phyloP scores from a whole-genome alignment of 2,113 vertebrate species.

The Eleginops maclovinus region DNA sequence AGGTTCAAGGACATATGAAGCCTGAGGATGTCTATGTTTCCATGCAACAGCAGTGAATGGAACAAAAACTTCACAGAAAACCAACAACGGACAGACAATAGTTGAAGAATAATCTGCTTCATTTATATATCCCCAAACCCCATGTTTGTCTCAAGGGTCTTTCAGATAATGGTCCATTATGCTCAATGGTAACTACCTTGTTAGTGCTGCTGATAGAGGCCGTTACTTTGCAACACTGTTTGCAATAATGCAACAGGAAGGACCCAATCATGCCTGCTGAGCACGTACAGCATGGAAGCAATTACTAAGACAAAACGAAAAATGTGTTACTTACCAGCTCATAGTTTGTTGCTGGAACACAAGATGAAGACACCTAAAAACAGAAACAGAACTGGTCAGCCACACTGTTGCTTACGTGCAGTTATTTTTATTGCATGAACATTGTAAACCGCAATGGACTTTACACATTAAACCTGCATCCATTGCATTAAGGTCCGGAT shows the following conservation, averaged over 20 bases:
- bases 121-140: constrained; percentile 48
- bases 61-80: neutral
- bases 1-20: constrained; percentile 16
- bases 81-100: neutral
- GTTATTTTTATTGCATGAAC: neutral
- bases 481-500: neutral
- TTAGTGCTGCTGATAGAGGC: constrained; percentile 41
- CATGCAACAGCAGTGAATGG: neutral
- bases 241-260: constrained; percentile 35
- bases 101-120: constrained; percentile 21
- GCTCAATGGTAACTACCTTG: constrained; percentile 55
- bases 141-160: constrained; percentile 49
- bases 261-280: constrained; percentile 34
- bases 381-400: constrained; percentile 20
- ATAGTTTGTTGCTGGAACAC: constrained; percentile 88
- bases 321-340: constrained; percentile 87
- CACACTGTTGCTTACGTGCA: neutral
- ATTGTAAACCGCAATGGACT: neutral
- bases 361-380: constrained; percentile 88
- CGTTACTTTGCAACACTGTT: constrained; percentile 41
- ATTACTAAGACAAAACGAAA: constrained; percentile 20
- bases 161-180: constrained; percentile 58
- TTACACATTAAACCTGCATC: neutral
- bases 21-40: neutral
- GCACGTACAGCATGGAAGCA: constrained; percentile 51